Evolutionary conservation across 2,797 vertebrate genomes (phyloP).

Genomic region (Cichlasoma orientale): DNA sequence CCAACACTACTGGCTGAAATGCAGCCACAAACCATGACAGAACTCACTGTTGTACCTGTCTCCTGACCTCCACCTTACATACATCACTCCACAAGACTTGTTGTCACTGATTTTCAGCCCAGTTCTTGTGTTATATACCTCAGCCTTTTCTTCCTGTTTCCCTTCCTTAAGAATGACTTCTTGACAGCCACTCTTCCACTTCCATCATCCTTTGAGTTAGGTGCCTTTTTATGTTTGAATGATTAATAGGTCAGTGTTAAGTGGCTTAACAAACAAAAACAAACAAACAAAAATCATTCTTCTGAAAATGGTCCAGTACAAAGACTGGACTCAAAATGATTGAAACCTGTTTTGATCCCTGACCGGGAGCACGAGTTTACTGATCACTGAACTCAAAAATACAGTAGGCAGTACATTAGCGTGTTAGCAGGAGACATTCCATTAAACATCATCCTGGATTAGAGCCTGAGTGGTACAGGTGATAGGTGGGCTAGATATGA

Average conservation of each 20-base stretch:
- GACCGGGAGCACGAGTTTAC: background rate
- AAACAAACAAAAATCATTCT: too few relatives aligned
- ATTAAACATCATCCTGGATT: slow-evolving; percentile 69
- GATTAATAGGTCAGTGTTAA: background rate
- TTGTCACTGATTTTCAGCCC: too few relatives aligned
- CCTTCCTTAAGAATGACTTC: too few relatives aligned
- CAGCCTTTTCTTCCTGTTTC: too few relatives aligned
- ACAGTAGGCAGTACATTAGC: background rate
- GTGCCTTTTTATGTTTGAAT: background rate
- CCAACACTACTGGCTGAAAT: too few relatives aligned
- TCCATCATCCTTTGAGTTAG: background rate
- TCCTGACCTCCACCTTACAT: too few relatives aligned
- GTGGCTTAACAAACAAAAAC: background rate
- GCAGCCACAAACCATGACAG: too few relatives aligned
- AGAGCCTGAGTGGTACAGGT: slow-evolving; percentile 60
- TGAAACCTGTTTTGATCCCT: background rate
- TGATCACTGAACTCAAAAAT: background rate
- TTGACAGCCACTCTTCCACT: too few relatives aligned
- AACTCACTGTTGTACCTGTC: too few relatives aligned
- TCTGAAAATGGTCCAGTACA: too few relatives aligned
- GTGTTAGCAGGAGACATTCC: slow-evolving; percentile 40
- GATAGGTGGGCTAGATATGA: slow-evolving; percentile 52
- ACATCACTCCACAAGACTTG: too few relatives aligned
- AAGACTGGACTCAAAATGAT: background rate
- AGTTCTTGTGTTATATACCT: too few relatives aligned